These are phyloP conservation scores for Steatocranus sp. DNA, from an alignment of 2,797 vertebrate species.

Conservation along the genomic window DNA sequence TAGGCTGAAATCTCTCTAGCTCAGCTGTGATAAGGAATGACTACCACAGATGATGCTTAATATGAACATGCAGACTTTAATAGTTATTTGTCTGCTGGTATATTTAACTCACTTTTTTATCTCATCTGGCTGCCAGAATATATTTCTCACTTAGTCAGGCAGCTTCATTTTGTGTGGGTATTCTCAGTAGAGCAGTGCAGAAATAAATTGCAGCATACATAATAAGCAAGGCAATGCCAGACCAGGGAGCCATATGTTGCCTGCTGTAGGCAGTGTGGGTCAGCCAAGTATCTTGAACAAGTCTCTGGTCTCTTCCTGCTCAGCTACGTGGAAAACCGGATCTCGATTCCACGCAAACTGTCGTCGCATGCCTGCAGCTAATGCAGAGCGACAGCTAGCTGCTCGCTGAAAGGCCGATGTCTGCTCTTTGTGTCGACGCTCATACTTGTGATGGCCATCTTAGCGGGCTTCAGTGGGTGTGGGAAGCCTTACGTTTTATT, in stretches of 20 bases:
- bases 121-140: slow-evolving; percentile 35
- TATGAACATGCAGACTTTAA: slow-evolving; percentile 36
- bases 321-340: background rate
- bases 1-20: slow-evolving; percentile 54
- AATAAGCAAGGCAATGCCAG: slow-evolving; percentile 8
- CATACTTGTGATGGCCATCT: slow-evolving; percentile 34
- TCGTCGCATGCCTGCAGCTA: slow-evolving; percentile 12
- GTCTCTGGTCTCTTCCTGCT: slow-evolving; percentile 19
- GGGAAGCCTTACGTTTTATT: slow-evolving; percentile 21
- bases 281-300: slow-evolving; percentile 34
- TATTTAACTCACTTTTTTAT: slow-evolving; percentile 34
- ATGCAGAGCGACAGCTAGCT: slow-evolving; percentile 36
- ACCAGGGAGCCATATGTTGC: slow-evolving; percentile 24
- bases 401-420: slow-evolving; percentile 16
- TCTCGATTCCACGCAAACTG: slow-evolving; percentile 31
- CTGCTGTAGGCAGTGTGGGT: slow-evolving; percentile 41
- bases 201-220: slow-evolving; percentile 22
- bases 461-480: background rate
- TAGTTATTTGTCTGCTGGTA: slow-evolving; percentile 32
- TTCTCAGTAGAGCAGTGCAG: slow-evolving; percentile 32
- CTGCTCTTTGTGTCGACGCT: slow-evolving; percentile 27
- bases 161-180: slow-evolving; percentile 54
- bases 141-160: slow-evolving; percentile 35
- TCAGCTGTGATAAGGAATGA: slow-evolving; percentile 62
- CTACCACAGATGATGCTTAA: slow-evolving; percentile 40